Percentiles rank a stretch among this genome's conserved stretches.
phyloP scores from a whole-genome alignment of 2,797 vertebrate species.

The Microctenopoma steveboyesi region DNA sequence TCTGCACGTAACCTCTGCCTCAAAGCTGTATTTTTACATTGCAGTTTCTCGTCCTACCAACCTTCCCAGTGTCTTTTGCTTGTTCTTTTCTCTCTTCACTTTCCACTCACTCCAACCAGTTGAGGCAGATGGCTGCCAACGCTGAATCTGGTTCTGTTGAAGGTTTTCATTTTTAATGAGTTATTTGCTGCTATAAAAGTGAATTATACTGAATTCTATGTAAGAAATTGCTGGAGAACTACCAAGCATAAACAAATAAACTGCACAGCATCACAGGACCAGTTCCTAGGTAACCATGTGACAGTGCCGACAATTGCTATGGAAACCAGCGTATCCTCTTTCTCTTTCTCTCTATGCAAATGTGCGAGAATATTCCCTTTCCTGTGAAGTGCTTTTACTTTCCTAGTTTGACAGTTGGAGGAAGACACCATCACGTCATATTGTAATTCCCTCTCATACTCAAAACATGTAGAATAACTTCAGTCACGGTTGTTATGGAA shows the following conservation, averaged over 20 bases:
- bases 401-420: conserved; percentile 54
- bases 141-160: too few relatives aligned
- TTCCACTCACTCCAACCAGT: too few relatives aligned
- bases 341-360: conserved; percentile 39
- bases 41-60: too few relatives aligned
- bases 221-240: conserved; percentile 40
- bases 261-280: conserved; percentile 63
- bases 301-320: conserved; percentile 77
- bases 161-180: too few relatives aligned
- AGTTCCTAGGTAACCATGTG: conserved; percentile 82
- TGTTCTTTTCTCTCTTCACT: too few relatives aligned
- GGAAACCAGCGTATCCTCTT: conserved; percentile 69
- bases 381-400: conserved; percentile 56
- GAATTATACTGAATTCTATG: conserved; percentile 2
- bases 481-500: background rate
- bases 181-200: too few relatives aligned
- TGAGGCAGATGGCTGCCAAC: too few relatives aligned
- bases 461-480: conserved; percentile 14
- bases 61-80: too few relatives aligned
- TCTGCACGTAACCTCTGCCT: too few relatives aligned
- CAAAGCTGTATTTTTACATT: too few relatives aligned
- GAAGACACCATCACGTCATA: conserved; percentile 46
- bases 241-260: conserved; percentile 67
- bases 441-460: conserved; percentile 31
- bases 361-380: conserved; percentile 54